Conservation (phyloP, 2,113 vertebrate genomes). For the Chamaetylas fuelleborni region DNA sequence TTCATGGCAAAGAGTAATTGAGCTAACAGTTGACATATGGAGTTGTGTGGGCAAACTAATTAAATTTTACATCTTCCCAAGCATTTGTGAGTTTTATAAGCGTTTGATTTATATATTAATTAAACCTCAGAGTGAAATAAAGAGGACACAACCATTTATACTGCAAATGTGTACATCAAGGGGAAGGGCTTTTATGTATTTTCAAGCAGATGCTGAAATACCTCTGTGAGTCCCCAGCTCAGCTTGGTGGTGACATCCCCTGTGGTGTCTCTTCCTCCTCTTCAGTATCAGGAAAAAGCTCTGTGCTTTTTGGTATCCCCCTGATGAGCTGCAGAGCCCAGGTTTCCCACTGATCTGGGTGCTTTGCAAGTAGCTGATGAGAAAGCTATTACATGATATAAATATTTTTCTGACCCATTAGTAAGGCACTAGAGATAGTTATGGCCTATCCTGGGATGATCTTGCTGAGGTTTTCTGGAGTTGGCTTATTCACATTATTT, state of each 20-base stretch:
- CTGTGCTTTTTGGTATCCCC: neutral
- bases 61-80: constrained; percentile 71
- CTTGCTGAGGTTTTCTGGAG: neutral
- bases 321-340: neutral
- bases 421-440: neutral
- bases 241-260: neutral
- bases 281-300: neutral
- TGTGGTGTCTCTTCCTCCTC: neutral
- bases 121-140: constrained; percentile 70
- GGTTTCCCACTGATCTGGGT: neutral
- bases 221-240: neutral
- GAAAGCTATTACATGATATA: neutral
- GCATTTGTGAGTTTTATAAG: constrained; percentile 71
- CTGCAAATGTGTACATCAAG: constrained; percentile 27
- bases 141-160: constrained; percentile 56
- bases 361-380: neutral
- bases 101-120: constrained; percentile 75
- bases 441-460: neutral
- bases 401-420: neutral
- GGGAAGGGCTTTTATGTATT: neutral
- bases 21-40: constrained; percentile 75
- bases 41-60: constrained; percentile 74
- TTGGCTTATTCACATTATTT: neutral
- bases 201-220: neutral
- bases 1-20: constrained; percentile 59